phyloP scores from a whole-genome alignment of 1,140 invertebrate species.

The Agraylea sexmaculata region DNA sequence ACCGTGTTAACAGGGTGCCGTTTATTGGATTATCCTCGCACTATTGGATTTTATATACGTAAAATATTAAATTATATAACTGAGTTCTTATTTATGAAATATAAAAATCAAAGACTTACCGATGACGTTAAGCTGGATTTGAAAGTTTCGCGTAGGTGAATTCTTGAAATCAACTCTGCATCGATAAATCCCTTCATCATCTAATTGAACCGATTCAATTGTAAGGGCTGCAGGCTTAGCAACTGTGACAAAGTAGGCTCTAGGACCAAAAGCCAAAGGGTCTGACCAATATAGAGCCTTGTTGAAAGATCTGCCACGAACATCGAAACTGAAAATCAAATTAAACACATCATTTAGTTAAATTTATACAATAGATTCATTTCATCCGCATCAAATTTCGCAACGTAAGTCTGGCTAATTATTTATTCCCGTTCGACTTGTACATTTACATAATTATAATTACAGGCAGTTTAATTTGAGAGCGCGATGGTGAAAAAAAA shows the following conservation, averaged over 20 bases:
- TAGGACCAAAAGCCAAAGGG: slow-evolving; percentile 59
- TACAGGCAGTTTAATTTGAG: too few relatives aligned
- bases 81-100: slow-evolving; percentile 2
- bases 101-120: slow-evolving; percentile 48
- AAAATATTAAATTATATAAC: slow-evolving; percentile 7
- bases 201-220: slow-evolving; percentile 65
- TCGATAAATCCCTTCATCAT: slow-evolving; percentile 74
- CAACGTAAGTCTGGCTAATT: too few relatives aligned
- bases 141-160: slow-evolving; percentile 78
- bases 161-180: slow-evolving; percentile 85
- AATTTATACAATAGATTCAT: too few relatives aligned
- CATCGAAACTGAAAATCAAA: slow-evolving; percentile 60
- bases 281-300: slow-evolving; percentile 71
- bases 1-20: slow-evolving; percentile 11
- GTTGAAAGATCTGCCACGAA: slow-evolving; percentile 61
- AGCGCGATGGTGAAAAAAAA: too few relatives aligned
- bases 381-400: too few relatives aligned
- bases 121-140: slow-evolving; percentile 82
- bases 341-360: slow-evolving; percentile 6
- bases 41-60: background rate
- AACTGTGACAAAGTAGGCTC: slow-evolving; percentile 65
- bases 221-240: slow-evolving; percentile 65
- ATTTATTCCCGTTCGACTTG: too few relatives aligned
- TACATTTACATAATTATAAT: too few relatives aligned
- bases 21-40: slow-evolving; percentile 6